phyloP scores from a whole-genome alignment of 2,888 invertebrate genomes.

The Leptopilina myrica region DNA sequence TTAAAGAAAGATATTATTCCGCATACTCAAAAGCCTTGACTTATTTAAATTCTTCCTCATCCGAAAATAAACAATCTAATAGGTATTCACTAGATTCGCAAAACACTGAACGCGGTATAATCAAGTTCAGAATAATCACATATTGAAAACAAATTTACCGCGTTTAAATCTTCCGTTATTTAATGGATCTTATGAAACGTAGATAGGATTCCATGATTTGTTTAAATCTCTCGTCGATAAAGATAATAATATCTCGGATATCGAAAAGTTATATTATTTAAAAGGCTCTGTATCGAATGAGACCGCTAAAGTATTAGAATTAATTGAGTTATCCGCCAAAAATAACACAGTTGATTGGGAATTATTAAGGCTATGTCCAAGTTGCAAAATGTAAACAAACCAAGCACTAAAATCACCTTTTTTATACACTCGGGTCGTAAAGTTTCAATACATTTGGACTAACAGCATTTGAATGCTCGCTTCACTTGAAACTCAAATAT shows the following conservation, averaged over 20 bases:
- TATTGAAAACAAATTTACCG: slow-evolving; percentile 32
- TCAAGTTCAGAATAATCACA: not conserved
- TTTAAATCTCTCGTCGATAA: slow-evolving; percentile 49
- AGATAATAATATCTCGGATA: slow-evolving; percentile 47
- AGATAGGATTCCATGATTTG: slow-evolving; percentile 48
- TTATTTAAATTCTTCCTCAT: not conserved
- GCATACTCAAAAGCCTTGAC: not conserved
- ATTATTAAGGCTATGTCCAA: no score
- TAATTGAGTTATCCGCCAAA: slow-evolving; percentile 43
- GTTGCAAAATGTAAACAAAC: no score
- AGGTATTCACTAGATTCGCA: not conserved
- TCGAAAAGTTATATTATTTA: slow-evolving; percentile 29
- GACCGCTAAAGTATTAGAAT: slow-evolving; percentile 44
- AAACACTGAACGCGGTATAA: not conserved
- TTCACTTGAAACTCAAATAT: no score
- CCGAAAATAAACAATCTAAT: not conserved
- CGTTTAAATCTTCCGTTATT: slow-evolving; percentile 47
- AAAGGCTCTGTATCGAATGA: slow-evolving; percentile 23
- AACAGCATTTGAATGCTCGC: no score
- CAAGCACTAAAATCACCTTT: no score
- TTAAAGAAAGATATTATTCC: slow-evolving; percentile 14
- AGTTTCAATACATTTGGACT: no score
- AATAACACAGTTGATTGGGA: slow-evolving; percentile 52
- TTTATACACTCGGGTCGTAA: no score
- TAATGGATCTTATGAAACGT: slow-evolving; percentile 45